Conservation (phyloP, 2,797 vertebrate genomes). For the Parauchenoglanis ngamensis region DNA sequence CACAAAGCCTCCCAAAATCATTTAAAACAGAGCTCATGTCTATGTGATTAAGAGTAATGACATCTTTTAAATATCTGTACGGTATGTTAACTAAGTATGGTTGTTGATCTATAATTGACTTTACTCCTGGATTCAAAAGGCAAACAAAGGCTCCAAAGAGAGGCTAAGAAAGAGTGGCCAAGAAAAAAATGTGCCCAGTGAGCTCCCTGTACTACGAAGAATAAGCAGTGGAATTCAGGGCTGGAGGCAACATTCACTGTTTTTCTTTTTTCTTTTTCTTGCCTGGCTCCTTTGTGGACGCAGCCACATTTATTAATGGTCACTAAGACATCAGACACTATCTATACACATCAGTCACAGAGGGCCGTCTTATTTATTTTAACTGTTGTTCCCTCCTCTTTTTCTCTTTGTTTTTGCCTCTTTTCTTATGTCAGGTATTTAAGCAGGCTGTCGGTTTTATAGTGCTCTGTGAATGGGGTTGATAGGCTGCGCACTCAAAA, state of each 20-base stretch:
- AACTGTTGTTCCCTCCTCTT: constrained; percentile 73
- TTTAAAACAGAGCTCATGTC: constrained; percentile 32
- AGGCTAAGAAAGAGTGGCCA: constrained; percentile 76
- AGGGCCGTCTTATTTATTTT: constrained; percentile 84
- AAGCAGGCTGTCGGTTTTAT: constrained; percentile 82
- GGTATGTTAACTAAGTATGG: constrained; percentile 55
- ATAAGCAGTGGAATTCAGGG: constrained; percentile 63
- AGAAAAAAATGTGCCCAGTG: constrained; percentile 72
- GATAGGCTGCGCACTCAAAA: constrained; percentile 77
- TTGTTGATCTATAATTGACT: constrained; percentile 76
- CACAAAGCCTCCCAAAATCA: constrained; percentile 22
- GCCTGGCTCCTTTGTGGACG: constrained; percentile 75
- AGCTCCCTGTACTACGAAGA: constrained; percentile 67
- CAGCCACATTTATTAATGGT: constrained; percentile 83
- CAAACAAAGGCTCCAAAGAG: constrained; percentile 82
- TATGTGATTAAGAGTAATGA: constrained; percentile 64
- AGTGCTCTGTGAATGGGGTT: constrained; percentile 74
- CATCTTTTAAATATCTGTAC: constrained; percentile 58
- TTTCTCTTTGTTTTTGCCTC: constrained; percentile 77
- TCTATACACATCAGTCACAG: constrained; percentile 83
- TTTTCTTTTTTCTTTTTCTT: constrained; percentile 45
- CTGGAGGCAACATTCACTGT: constrained; percentile 62
- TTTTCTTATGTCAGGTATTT: constrained; percentile 84
- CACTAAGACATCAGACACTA: constrained; percentile 78
- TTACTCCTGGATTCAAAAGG: constrained; percentile 74